Conservation (phyloP, 1,140 invertebrate species). For the Acyrthosiphon pisum region DNA sequence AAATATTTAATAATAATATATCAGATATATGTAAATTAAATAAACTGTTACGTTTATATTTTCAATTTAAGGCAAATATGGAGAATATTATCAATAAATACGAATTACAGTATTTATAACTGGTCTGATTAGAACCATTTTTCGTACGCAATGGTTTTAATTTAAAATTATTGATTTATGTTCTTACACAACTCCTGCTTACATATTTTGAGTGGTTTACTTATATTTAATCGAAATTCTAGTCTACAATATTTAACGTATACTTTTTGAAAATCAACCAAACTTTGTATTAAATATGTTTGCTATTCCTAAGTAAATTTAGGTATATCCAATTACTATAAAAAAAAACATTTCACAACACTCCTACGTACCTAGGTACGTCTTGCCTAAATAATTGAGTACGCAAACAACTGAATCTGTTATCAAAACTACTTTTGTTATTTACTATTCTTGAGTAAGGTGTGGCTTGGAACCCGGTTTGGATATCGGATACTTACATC, state of each 20-base stretch:
- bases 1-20: background rate
- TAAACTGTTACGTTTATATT: background rate
- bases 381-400: background rate
- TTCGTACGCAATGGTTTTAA: background rate
- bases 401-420: conserved; percentile 20
- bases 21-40: background rate
- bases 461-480: background rate
- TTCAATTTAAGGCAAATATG: background rate
- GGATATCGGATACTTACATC: background rate
- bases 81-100: background rate
- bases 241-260: background rate
- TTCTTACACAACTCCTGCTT: background rate
- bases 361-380: background rate
- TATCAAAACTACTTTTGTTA: conserved; percentile 29
- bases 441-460: conserved; percentile 8
- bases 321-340: background rate
- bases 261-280: background rate
- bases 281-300: background rate
- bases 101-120: background rate
- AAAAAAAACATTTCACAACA: conserved; percentile 3
- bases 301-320: background rate
- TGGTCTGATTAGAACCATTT: background rate
- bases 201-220: background rate
- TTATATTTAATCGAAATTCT: background rate
- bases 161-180: background rate